These are phyloP conservation scores for Paedocypris sp. DNA, from an alignment of 2,113 vertebrate species.

Conservation along the genomic window DNA sequence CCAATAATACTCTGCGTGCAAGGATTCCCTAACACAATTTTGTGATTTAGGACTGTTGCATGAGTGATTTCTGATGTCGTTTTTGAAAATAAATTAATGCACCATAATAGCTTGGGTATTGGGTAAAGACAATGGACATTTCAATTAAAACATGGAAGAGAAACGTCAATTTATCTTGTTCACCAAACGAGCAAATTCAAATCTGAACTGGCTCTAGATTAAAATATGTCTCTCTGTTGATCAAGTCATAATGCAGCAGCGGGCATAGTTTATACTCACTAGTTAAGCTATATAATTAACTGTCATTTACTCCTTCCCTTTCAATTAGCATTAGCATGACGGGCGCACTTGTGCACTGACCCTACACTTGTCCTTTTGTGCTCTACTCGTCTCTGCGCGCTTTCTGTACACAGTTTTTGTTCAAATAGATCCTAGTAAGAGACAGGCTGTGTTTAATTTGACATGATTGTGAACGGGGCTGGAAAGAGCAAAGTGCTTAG, in stretches of 20 bases:
- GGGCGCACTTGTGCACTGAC: not conserved
- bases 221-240: not conserved
- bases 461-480: not conserved
- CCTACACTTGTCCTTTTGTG: not conserved
- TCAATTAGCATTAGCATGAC: constrained; percentile 14
- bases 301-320: not conserved
- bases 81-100: not conserved
- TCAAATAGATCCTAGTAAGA: not conserved
- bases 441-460: not conserved
- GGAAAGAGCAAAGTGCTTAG: not conserved
- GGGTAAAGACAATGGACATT: too few relatives aligned
- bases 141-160: not conserved
- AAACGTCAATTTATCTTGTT: not conserved
- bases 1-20: not conserved
- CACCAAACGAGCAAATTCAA: not conserved
- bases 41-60: too few relatives aligned
- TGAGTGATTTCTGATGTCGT: not conserved
- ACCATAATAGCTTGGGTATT: too few relatives aligned
- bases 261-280: not conserved
- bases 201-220: not conserved
- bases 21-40: not conserved
- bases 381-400: not conserved
- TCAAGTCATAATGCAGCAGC: not conserved
- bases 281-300: constrained; percentile 4
- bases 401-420: not conserved